Evolutionary conservation across 2,888 invertebrate species (phyloP), one percentile per base, ranked within the genome.

Genomic region (Neria commutata): DNA sequence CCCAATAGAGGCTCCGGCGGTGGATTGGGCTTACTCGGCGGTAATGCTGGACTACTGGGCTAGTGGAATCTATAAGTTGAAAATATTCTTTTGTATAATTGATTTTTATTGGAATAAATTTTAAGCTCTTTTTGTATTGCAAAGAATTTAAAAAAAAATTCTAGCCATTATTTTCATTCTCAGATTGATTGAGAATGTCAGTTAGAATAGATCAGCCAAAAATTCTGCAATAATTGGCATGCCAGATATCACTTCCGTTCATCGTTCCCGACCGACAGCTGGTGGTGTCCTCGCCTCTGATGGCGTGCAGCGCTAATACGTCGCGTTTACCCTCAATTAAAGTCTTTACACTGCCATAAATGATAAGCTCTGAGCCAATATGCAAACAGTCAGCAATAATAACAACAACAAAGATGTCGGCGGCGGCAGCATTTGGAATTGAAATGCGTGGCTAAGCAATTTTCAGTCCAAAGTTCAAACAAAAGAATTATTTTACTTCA

Each of bases 291-390:
- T n/a, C n/a, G n/a, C n/a, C n/a, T n/a, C n/a, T n/a, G n/a, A n/a
- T n/a, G n/a, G n/a, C 14, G 21, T 14, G 19, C 17, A 42, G 14
- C 5, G 42, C 42, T 42, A 72, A 70, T 68, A 67, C 62, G 65
- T 60, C 68, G 61, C 54, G 65, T 57, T 66, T 60, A 73, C 67
- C 67, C 71, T 64, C 66, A 68, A 68, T 70, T 68, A 67, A 64
- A 61, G 58, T 62, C 66, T 68, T 69, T 67, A 63, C 64, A 58
- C 52, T 60, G 62, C 69, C 69, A 68, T 74, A 68, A 72, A 74
- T 72, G 65, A 67, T 70, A 70, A 73, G 75, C 74, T 70, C 70
- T 71, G 71, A 70, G 68, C 70, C 69, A 71, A 75, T 71, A 74
- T 67, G 65, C 60, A 69, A 68, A 73, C 68, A 68, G 65, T 69